Conservation (phyloP, 2,113 vertebrate species). For the Lonchura striata region DNA sequence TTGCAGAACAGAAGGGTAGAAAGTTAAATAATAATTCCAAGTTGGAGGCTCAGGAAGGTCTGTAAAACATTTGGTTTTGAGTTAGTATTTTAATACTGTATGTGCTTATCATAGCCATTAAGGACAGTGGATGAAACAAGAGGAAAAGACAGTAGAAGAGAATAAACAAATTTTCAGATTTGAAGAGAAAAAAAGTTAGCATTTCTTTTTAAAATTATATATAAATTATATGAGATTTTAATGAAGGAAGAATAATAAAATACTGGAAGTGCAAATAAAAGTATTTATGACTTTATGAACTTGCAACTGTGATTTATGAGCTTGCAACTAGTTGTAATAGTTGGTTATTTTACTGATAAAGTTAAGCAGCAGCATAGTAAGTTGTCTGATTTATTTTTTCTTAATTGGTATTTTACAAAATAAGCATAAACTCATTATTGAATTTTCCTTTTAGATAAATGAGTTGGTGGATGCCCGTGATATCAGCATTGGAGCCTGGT, state of each 20-base stretch:
- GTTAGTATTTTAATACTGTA: neutral
- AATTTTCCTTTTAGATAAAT: constrained; percentile 85
- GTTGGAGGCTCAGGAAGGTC: neutral
- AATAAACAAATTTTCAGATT: neutral
- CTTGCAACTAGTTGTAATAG: neutral
- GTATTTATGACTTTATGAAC: neutral
- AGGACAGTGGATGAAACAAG: neutral
- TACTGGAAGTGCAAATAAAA: neutral
- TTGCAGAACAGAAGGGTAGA: neutral
- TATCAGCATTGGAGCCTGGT: constrained; percentile 93
- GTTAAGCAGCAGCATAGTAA: neutral
- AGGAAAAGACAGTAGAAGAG: neutral
- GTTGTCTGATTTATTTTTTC: neutral
- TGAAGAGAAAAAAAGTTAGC: neutral
- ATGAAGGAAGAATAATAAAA: neutral
- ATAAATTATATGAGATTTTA: neutral
- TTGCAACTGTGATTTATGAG: neutral
- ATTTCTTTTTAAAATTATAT: neutral
- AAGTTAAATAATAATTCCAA: neutral
- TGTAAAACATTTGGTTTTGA: neutral
- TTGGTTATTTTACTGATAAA: neutral
- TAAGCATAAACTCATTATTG: constrained; percentile 48
- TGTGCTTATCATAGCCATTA: neutral
- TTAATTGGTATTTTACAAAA: neutral
- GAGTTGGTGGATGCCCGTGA: constrained; percentile 98